These are phyloP conservation scores for Harpagus bidentatus DNA, from an alignment of 2,113 vertebrate species.

Conservation along the genomic window DNA sequence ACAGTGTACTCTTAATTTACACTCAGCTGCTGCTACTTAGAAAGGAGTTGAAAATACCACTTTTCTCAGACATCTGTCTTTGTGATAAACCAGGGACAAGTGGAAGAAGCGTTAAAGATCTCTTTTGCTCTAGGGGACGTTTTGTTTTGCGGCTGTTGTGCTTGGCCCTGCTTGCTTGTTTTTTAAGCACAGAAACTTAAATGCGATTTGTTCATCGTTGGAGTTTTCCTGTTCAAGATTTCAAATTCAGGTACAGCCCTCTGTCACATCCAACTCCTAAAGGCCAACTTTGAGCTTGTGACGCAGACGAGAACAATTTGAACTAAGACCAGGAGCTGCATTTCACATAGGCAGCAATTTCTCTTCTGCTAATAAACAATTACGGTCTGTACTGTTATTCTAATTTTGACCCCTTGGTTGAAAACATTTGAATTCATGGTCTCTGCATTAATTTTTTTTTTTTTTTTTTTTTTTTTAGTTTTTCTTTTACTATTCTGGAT, in stretches of 20 bases:
- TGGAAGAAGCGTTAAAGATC: background rate
- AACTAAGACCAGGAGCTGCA: background rate
- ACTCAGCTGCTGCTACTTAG: background rate
- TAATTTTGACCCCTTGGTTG: background rate
- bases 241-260: background rate
- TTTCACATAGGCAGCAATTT: background rate
- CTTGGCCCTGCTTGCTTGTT: background rate
- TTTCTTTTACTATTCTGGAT: background rate
- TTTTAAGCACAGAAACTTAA: background rate
- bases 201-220: background rate
- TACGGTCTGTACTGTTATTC: background rate
- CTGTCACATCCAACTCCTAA: background rate
- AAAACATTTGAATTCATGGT: background rate
- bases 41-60: background rate
- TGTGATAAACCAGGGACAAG: background rate
- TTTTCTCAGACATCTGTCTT: background rate
- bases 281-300: background rate
- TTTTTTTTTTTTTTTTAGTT: background rate
- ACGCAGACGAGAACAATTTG: accelerated
- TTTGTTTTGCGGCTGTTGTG: background rate
- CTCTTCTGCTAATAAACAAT: background rate
- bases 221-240: background rate
- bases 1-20: background rate
- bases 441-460: background rate
- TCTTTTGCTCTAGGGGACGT: background rate